A percentile compares a stretch with the other conserved stretches of the same genome.
Evolutionary conservation across 2,888 invertebrate genomes (phyloP).

Genomic region (Caenorhabditis japonica): DNA sequence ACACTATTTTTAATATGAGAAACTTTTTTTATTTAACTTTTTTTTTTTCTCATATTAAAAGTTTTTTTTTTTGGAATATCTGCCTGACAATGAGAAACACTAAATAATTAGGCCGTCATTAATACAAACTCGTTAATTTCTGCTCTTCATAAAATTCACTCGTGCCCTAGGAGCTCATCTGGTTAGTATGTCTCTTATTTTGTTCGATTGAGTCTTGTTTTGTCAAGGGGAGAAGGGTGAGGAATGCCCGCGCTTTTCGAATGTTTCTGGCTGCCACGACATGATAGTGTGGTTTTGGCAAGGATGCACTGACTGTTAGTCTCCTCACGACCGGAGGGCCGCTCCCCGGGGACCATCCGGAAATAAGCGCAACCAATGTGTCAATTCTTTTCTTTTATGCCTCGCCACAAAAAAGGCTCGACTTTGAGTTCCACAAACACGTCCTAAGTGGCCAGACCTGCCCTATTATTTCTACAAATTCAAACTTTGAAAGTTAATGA

Average conservation of each 20-base stretch:
- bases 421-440: conserved; percentile 19
- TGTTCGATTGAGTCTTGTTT: too few relatives aligned
- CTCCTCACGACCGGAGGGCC: conserved; percentile 51
- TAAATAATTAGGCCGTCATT: too few relatives aligned
- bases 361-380: conserved; percentile 53
- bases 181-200: conserved; percentile 27
- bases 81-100: not conserved
- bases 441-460: conserved; percentile 20
- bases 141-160: conserved; percentile 34
- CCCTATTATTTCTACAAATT: not conserved
- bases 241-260: conserved; percentile 8
- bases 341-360: conserved; percentile 44
- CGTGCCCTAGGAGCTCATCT: conserved; percentile 28
- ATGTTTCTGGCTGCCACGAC: conserved; percentile 38
- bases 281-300: conserved; percentile 37
- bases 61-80: not conserved
- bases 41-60: too few relatives aligned
- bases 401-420: conserved; percentile 46
- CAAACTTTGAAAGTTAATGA: too few relatives aligned
- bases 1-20: too few relatives aligned
- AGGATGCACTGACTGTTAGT: conserved; percentile 44
- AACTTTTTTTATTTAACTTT: too few relatives aligned
- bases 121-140: too few relatives aligned
- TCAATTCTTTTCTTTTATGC: conserved; percentile 54
- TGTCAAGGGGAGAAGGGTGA: too few relatives aligned